Percentiles rank a stretch among this genome's conserved stretches.
Evolutionary conservation across 2,797 vertebrate species (phyloP).

Genomic region (Propithecus perrieri): DNA sequence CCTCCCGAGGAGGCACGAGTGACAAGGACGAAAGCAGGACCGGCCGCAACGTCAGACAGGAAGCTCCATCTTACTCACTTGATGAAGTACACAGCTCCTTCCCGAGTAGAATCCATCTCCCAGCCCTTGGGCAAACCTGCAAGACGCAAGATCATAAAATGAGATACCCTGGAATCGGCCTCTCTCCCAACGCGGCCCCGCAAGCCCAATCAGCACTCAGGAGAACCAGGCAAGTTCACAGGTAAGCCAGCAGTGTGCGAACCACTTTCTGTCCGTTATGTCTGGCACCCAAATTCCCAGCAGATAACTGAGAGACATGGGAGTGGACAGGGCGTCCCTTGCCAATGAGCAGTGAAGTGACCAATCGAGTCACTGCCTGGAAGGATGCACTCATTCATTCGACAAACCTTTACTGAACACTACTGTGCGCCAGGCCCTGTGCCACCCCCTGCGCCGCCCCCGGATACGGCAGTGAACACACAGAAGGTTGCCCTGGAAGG

Average conservation of each 20-base stretch:
- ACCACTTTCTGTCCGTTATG: neutral
- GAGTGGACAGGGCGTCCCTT: neutral
- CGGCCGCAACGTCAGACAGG: neutral
- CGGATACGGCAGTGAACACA: neutral
- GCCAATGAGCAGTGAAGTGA: neutral
- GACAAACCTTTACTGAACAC: neutral
- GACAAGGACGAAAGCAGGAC: neutral
- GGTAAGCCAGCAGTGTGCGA: neutral
- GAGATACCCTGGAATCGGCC: neutral
- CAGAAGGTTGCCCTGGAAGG: neutral
- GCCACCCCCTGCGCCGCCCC: too few relatives aligned
- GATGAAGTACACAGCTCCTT: constrained; percentile 86
- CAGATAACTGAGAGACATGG: neutral
- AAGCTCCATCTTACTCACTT: constrained; percentile 83
- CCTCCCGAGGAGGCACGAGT: neutral
- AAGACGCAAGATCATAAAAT: constrained; percentile 27
- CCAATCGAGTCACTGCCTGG: neutral
- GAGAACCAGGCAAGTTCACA: neutral
- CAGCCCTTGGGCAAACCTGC: constrained; percentile 86
- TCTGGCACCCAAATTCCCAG: neutral
- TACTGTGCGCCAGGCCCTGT: neutral
- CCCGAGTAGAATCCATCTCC: constrained; percentile 84
- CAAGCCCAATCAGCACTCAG: neutral
- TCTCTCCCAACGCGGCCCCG: neutral
- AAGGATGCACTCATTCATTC: neutral